Conservation (phyloP, 2,113 vertebrate species). For the Falco punctatus region DNA sequence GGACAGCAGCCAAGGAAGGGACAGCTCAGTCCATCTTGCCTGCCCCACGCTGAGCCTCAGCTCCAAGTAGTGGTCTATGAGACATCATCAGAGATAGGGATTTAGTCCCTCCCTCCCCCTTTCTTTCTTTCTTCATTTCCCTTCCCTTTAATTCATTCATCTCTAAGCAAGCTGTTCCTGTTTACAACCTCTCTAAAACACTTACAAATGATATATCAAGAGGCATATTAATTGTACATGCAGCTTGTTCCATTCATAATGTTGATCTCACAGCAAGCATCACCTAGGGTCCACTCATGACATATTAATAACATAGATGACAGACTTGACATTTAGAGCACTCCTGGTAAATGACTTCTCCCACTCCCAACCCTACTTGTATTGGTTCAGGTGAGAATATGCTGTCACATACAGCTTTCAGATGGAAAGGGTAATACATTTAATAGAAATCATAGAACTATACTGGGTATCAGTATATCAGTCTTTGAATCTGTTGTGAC, state of each 20-base stretch:
- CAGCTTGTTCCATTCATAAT: neutral
- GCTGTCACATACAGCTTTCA: neutral
- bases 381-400: neutral
- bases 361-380: neutral
- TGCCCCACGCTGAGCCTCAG: neutral
- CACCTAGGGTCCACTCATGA: slow-evolving; percentile 20
- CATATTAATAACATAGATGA: neutral
- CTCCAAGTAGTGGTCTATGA: neutral
- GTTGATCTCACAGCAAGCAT: neutral
- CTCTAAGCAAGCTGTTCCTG: neutral
- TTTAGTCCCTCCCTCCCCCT: neutral
- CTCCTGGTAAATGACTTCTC: neutral
- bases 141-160: neutral
- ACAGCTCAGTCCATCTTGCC: neutral
- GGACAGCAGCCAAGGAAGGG: neutral
- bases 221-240: neutral
- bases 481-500: neutral
- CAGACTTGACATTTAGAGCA: slow-evolving; percentile 13
- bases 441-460: neutral
- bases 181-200: neutral
- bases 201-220: neutral
- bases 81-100: neutral
- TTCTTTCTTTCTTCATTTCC: too few relatives aligned
- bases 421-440: neutral
- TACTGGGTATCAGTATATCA: neutral